These are phyloP conservation scores for Baronia brevicornis DNA, from an alignment of 2,888 invertebrate species.

Conservation along the genomic window DNA sequence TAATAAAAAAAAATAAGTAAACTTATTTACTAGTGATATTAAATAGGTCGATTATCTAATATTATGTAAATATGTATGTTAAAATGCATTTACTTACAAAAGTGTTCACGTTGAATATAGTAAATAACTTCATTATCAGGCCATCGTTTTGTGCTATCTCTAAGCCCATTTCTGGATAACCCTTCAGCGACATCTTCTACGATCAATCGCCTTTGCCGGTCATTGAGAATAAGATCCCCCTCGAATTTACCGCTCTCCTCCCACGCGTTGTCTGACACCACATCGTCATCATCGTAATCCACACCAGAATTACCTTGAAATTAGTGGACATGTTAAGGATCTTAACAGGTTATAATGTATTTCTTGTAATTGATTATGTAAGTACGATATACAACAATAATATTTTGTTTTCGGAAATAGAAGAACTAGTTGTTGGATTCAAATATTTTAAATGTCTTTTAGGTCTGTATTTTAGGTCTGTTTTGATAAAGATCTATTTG, in stretches of 20 bases:
- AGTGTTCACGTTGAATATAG: conserved; percentile 61
- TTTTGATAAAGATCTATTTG: too few species aligned
- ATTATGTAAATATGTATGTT: neutral
- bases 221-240: conserved; percentile 68
- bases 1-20: conserved; percentile 3
- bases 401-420: too few species aligned
- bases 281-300: conserved; percentile 48
- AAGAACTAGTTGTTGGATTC: too few species aligned
- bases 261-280: conserved; percentile 59
- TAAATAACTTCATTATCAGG: conserved; percentile 64
- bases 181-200: conserved; percentile 60
- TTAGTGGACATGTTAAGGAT: conserved; percentile 2
- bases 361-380: too few species aligned
- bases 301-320: conserved; percentile 38
- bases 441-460: too few species aligned
- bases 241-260: conserved; percentile 71
- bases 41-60: too few species aligned
- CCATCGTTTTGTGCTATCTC: conserved; percentile 62
- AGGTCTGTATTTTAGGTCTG: too few species aligned
- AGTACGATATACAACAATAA: neutral
- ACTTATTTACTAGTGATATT: too few species aligned
- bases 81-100: conserved; percentile 46
- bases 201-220: conserved; percentile 56
- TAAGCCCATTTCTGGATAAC: conserved; percentile 59
- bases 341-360: conserved; percentile 3